A percentile compares a stretch with the other conserved stretches of the same genome.
Conservation (phyloP, 2,113 vertebrate genomes). For the Ptyas mucosa region DNA sequence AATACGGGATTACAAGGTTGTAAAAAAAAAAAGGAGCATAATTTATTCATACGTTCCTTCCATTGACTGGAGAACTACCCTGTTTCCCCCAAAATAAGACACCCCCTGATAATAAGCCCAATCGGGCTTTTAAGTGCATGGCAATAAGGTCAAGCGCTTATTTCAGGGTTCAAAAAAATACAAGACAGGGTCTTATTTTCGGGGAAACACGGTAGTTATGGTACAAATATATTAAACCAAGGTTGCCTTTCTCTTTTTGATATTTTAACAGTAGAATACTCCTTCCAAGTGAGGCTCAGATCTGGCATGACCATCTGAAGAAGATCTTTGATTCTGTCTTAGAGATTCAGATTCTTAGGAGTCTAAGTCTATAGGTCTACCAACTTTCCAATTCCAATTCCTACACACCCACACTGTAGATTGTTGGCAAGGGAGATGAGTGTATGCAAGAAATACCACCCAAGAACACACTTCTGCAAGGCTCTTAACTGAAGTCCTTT, state of each 20-base stretch:
- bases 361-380: background rate
- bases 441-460: background rate
- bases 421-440: background rate
- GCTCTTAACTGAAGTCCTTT: background rate
- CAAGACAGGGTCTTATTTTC: too few species aligned
- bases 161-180: too few species aligned
- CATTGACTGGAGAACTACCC: background rate
- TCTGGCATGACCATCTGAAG: too few species aligned
- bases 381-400: background rate
- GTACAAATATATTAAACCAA: background rate
- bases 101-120: too few species aligned
- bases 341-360: background rate
- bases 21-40: too few species aligned
- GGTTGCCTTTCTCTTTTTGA: background rate
- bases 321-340: background rate
- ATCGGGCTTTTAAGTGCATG: too few species aligned
- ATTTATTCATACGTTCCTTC: background rate
- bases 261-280: background rate
- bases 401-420: background rate
- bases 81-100: too few species aligned
- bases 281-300: too few species aligned
- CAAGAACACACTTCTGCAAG: background rate
- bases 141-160: too few species aligned
- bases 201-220: too few species aligned
- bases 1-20: too few species aligned